Evolutionary conservation across 2,797 vertebrate species (phyloP).

Genomic region (Tinamus major): DNA sequence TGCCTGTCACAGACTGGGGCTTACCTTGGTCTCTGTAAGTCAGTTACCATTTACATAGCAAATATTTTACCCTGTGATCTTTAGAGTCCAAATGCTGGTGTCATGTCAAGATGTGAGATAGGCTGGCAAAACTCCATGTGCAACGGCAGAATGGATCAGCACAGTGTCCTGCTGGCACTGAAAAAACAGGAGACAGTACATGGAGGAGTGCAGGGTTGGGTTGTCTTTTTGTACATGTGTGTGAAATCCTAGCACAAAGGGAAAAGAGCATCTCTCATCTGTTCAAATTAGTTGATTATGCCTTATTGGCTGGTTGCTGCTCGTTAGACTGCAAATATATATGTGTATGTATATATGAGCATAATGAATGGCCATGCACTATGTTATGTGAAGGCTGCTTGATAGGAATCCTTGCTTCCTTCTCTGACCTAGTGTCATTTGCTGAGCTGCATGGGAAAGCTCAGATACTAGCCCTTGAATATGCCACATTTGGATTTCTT

Average conservation of each 20-base stretch:
- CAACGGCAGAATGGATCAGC: background rate
- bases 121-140: accelerated
- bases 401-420: background rate
- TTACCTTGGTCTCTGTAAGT: background rate
- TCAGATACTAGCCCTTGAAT: background rate
- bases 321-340: background rate
- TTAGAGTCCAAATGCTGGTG: background rate
- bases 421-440: background rate
- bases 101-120: accelerated
- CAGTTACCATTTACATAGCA: background rate
- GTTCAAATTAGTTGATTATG: background rate
- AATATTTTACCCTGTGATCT: background rate
- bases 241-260: background rate
- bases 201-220: no score
- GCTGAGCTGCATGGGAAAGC: background rate
- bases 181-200: background rate
- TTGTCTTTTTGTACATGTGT: background rate
- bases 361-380: accelerated
- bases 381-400: background rate
- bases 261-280: background rate
- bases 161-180: background rate
- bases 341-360: background rate
- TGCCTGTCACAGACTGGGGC: background rate
- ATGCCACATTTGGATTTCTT: conserved; percentile 39
- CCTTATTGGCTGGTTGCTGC: background rate